Base-by-base conservation (phyloP, 2,888 invertebrate genomes). In the Dryobotodes eremita region DNA sequence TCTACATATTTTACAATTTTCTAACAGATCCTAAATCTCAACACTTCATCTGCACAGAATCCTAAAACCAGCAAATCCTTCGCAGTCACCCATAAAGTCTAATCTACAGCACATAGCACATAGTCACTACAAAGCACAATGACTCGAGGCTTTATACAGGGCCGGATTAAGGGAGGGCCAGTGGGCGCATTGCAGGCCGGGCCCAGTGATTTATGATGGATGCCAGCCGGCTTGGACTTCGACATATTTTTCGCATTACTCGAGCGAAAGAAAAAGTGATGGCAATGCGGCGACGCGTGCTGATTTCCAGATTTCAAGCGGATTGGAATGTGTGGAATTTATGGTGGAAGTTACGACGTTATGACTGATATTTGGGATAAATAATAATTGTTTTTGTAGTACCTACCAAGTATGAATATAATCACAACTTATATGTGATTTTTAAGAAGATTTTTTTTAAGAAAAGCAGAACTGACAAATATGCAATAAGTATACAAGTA, bases 161-260 rank as follows among this genome's bases (percentile, higher is more conserved):
- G 77, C 75, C 68, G 85, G 84, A 89, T 88, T 88, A 88, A 84
- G 88, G 80, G 85, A 68, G 83, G 85, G 72, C 85, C 82, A 87
- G 84, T 76, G 89, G 83, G 86, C 82, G 87, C 89, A 89, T 87
- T 87, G 88, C 88, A 87, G 82, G 72, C 72, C 71, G 73, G 61
- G 65, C 53, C 74, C 83, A 80, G 86, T 94, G 94, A 94, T 93
- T 94, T 94, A 94, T 93, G 92, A 93, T 88, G 89, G 89, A 90
- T 89, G 85, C 90, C 86, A 79, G 81, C 89, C 90, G 82, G 85
- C 84, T 77, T 79, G 84, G 87, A 89, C 88, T 90, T 89, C 90
- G 92, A 93, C 93, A 94, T 92, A 94, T 93, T 94, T 94, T 92
- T 92, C 93, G 91, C 94, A 94, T 94, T 94, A 94, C 91, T 86